Base-by-base conservation (phyloP, 2,797 vertebrate species). In the Pelobates cultripes region DNA sequence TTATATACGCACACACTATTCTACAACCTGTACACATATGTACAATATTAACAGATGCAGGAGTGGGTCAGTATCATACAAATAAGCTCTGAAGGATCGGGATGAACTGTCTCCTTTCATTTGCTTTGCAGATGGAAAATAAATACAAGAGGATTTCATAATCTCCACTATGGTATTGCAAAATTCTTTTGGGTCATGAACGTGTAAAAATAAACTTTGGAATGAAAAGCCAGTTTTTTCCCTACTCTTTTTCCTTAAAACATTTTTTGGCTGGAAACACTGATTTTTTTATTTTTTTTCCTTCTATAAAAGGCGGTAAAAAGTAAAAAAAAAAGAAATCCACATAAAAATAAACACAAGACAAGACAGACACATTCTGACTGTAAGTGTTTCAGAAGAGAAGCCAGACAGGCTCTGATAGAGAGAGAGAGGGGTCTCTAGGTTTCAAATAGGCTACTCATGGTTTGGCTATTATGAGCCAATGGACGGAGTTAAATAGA, bases 161-260 rank as follows among this genome's bases (percentile, higher is more conserved):
- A 67, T 57, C 40, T 28, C 43, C 64, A 9, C 47, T 53, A 45
- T 75, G n/a, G 45, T 17, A 51, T 73, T 67, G 51, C 80, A 64
- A 72, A 60, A 77, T 45, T 63, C 45, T 66, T 63, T 68, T 77
- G 44, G 66, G 80, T 68, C 76, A 81, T 68, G 73, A 55, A 41
- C 44, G 60, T 41, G 71, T 77, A 82, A 66, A 82, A 77, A 82
- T 73, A 73, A 82, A 82, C 80, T 77, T 71, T 82, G 80, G 80
- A 60, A 67, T 45, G 41, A 43, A 82, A 55, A 40, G n/a, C 0
- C 4, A 42, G 1, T 3, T 64, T 64, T 64, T 17, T 4, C 28
- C 14, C 14, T 1, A 1, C 17, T 61, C 61, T 1, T 81, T 75
- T 80, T 47, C 47, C 78, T 61, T 77, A 64, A 72, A 82, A 57